Base-by-base conservation (phyloP, 2,113 vertebrate genomes). In the Poicephalus gulielmi region DNA sequence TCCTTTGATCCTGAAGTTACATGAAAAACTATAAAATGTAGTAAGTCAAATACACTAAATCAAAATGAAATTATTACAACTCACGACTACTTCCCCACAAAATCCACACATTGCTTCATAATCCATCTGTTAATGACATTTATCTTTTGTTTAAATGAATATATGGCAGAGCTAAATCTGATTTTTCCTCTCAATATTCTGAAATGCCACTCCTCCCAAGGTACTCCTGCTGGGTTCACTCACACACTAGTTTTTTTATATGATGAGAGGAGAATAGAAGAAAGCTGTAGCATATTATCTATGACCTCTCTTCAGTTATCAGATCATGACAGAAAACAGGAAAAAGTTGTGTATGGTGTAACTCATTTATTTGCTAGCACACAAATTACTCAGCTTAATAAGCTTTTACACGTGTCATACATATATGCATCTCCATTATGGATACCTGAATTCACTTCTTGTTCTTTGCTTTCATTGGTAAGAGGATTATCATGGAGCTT, bases 381-480 rank as follows among this genome's bases (percentile, higher is more conserved):
- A 1, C 22, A 84, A 33, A 11, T 83, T 41, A 35, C 20, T 75
- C n/a, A 70, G 11, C 25, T 46, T 77, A 52, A 10, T 53, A 62
- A 43, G 49, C 22, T 79, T 88, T 49, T 66, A 49, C 27, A 69
- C 25, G 41, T 25, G 11, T 74, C 66, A 89, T 7, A 91, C 9
- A 63, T 50, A 18, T 12, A 67, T 2, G 25, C 70, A 30, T 33
- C 30, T 74, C n/a, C 18, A 15, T 30, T 60, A 41, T 5, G 35
- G 33, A 88, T 98, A 98, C 98, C 98, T 98, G 98, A 98, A 97
- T 98, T 98, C 63, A 98, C 98, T 97, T 98, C 98, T 96, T 98
- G 98, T 86, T 98, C 98, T 95, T 98, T 98, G 95, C 96, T 98
- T 97, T 98, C 98, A 94, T 92, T 98, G 90, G 96, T 96, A 88